These are phyloP conservation scores for Trissoscelio sp. DNA, from an alignment of 2,888 invertebrate genomes.

Conservation along the genomic window DNA sequence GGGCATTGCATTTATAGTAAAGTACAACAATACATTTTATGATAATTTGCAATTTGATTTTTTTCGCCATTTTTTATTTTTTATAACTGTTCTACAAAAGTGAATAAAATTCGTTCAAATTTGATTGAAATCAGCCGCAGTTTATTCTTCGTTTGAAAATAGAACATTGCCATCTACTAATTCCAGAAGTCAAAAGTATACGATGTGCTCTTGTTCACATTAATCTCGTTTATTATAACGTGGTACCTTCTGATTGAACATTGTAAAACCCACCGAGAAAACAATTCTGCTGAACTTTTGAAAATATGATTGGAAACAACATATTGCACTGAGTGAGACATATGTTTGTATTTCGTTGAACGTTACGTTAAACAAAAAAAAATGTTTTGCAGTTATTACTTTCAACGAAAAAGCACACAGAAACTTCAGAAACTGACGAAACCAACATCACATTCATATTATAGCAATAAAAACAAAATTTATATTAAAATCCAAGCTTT, in stretches of 20 bases:
- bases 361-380: too few species aligned
- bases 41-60: not conserved
- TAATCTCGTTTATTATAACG: constrained; percentile 9
- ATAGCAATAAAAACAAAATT: not conserved
- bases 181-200: constrained; percentile 11
- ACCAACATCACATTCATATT: not conserved
- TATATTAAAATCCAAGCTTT: not conserved
- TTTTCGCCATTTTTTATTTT: not conserved
- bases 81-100: not conserved
- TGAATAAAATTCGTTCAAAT: not conserved
- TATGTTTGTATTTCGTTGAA: too few species aligned
- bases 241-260: constrained; percentile 21
- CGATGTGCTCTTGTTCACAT: constrained; percentile 7
- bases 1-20: not conserved
- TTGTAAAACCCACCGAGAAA: constrained; percentile 4
- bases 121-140: not conserved
- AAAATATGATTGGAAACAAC: too few species aligned
- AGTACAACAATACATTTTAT: constrained; percentile 2
- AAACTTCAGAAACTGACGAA: not conserved
- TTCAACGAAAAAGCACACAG: not conserved
- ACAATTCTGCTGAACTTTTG: not conserved
- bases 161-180: constrained; percentile 32
- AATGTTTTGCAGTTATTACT: not conserved
- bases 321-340: too few species aligned
- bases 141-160: constrained; percentile 39